Conservation (phyloP, 37 sponge, comb jelly and placozoan species). For the Dysidea cf. avara region DNA sequence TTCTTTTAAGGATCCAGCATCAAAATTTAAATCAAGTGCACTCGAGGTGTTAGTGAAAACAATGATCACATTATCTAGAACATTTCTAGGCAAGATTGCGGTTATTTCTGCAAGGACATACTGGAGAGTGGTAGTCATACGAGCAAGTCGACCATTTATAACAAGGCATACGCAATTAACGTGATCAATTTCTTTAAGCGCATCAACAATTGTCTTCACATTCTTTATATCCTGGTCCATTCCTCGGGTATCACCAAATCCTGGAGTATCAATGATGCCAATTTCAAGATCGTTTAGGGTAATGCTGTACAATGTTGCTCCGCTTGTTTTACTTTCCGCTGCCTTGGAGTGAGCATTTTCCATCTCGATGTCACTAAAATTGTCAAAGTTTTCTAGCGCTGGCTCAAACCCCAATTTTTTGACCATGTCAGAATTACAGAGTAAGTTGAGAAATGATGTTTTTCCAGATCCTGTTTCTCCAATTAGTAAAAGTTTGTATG, state of each 20-base stretch:
- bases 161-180: constrained; percentile 42
- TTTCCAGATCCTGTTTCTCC: constrained; percentile 36
- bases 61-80: constrained; percentile 36
- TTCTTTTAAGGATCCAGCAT: constrained; percentile 7
- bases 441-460: constrained; percentile 27
- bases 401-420: neutral
- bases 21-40: constrained; percentile 3
- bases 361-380: constrained; percentile 27
- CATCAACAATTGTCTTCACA: constrained; percentile 21
- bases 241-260: too few species aligned
- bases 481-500: constrained; percentile 19
- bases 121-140: constrained; percentile 10
- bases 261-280: constrained; percentile 44
- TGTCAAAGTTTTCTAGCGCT: neutral
- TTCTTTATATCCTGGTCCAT: constrained; percentile 29
- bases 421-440: neutral
- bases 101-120: constrained; percentile 42
- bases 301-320: constrained; percentile 13
- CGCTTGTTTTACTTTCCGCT: constrained; percentile 40
- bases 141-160: constrained; percentile 33
- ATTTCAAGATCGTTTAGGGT: constrained; percentile 8
- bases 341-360: constrained; percentile 10
- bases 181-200: constrained; percentile 12
- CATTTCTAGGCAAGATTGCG: constrained; percentile 25
- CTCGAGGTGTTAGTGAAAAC: constrained; percentile 28